These are phyloP conservation scores for Epinephelus coioides DNA, from an alignment of 2,797 vertebrate genomes.

Conservation along the genomic window DNA sequence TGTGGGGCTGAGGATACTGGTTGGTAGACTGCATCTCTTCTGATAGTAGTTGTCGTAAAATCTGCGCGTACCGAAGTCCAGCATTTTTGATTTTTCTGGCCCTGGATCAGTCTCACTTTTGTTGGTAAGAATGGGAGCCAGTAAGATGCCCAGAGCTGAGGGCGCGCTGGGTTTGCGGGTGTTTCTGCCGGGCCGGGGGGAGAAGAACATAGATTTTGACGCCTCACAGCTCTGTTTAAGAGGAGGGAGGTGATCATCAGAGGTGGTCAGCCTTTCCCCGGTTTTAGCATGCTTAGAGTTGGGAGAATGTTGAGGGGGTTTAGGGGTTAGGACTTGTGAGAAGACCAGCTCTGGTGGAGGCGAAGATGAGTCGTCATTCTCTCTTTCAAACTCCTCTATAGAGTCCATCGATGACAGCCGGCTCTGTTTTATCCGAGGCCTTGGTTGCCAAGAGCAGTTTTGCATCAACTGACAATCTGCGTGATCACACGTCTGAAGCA, in stretches of 20 bases:
- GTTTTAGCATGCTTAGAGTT: constrained; percentile 16
- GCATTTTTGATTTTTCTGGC: constrained; percentile 10
- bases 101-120: constrained; percentile 32
- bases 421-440: constrained; percentile 35
- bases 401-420: constrained; percentile 79
- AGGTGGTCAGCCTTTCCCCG: not conserved
- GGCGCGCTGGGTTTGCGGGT: constrained; percentile 21
- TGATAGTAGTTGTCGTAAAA: constrained; percentile 82
- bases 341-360: constrained; percentile 43
- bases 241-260: constrained; percentile 35
- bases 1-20: constrained; percentile 64
- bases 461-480: not conserved
- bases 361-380: constrained; percentile 44
- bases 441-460: constrained; percentile 1
- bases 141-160: constrained; percentile 67
- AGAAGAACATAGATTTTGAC: constrained; percentile 32
- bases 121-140: constrained; percentile 72
- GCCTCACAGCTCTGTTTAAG: constrained; percentile 20
- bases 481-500: constrained; percentile 16
- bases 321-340: constrained; percentile 58
- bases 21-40: constrained; percentile 84
- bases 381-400: constrained; percentile 79
- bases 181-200: constrained; percentile 61
- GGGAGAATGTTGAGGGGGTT: constrained; percentile 29
- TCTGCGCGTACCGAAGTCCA: constrained; percentile 42